These are phyloP conservation scores for Timema podura DNA, from an alignment of 2,888 invertebrate genomes.

Conservation along the genomic window DNA sequence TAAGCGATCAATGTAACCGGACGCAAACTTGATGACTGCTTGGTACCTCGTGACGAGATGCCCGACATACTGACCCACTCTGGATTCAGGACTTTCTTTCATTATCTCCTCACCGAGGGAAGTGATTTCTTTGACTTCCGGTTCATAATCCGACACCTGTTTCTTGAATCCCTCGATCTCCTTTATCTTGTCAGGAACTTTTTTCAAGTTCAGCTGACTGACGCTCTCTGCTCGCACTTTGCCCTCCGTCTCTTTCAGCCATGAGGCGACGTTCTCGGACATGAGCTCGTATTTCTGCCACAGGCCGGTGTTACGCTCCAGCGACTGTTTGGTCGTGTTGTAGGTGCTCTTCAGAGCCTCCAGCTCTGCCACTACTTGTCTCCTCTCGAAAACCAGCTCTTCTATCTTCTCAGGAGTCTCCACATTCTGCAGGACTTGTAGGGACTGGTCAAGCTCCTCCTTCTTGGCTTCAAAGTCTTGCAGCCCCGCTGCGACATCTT, in stretches of 20 bases:
- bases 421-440: slow-evolving; percentile 66
- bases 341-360: slow-evolving; percentile 65
- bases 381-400: slow-evolving; percentile 63
- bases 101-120: slow-evolving; percentile 67
- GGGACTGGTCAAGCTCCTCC: slow-evolving; percentile 64
- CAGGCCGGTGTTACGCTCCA: slow-evolving; percentile 66
- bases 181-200: slow-evolving; percentile 63
- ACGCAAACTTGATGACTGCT: slow-evolving; percentile 65
- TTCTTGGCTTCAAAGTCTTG: slow-evolving; percentile 65
- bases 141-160: slow-evolving; percentile 60
- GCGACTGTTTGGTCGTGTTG: slow-evolving; percentile 60
- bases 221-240: slow-evolving; percentile 69
- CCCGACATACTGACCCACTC: slow-evolving; percentile 74
- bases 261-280: slow-evolving; percentile 68
- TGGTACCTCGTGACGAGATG: slow-evolving; percentile 75
- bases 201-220: slow-evolving; percentile 62
- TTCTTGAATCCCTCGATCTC: slow-evolving; percentile 61
- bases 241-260: slow-evolving; percentile 77
- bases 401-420: slow-evolving; percentile 67
- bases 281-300: slow-evolving; percentile 78
- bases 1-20: slow-evolving; percentile 66
- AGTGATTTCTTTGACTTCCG: slow-evolving; percentile 62
- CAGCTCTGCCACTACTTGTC: slow-evolving; percentile 66
- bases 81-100: slow-evolving; percentile 74
- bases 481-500: slow-evolving; percentile 70